Conservation (phyloP, 1,140 invertebrate species). For the Neodiprion fabricii region DNA sequence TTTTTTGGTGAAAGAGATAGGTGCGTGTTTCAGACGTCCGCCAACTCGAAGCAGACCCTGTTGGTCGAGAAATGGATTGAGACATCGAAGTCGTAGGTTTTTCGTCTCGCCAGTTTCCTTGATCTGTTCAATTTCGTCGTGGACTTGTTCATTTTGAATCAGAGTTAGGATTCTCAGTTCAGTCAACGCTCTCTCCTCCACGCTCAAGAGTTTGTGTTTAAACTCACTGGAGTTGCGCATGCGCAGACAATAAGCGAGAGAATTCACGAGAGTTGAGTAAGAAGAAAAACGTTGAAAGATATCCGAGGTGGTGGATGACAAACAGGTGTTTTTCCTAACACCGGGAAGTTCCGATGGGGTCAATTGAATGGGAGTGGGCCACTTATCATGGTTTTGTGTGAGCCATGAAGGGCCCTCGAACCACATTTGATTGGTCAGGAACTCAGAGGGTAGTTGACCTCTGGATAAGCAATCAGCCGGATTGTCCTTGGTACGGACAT, state of each 20-base stretch:
- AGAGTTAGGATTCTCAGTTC: not conserved
- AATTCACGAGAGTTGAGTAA: conserved; percentile 3
- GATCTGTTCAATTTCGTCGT: not conserved
- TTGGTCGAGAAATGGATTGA: conserved; percentile 17
- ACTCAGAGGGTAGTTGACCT: conserved; percentile 31
- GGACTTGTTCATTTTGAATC: not conserved
- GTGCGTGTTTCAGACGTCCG: conserved; percentile 16
- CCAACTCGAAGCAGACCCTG: conserved; percentile 25
- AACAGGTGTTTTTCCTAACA: not conserved
- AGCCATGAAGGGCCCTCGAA: conserved; percentile 39
- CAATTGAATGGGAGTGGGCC: not conserved
- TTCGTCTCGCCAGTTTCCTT: not conserved
- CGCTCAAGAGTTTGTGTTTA: not conserved
- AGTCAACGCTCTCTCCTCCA: not conserved
- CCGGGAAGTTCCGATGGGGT: conserved; percentile 4
- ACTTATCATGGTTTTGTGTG: conserved; percentile 2
- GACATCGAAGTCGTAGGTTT: conserved; percentile 5
- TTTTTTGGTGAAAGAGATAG: conserved; percentile 27
- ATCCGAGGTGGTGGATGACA: not conserved
- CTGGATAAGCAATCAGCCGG: conserved; percentile 45
- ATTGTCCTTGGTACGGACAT: conserved; percentile 42
- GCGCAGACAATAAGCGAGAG: conserved; percentile 13
- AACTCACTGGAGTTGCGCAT: not conserved
- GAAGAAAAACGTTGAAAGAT: not conserved
- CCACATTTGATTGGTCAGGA: conserved; percentile 20